Percentiles rank a stretch among this genome's conserved stretches.
phyloP scores from a whole-genome alignment of 2,113 vertebrate species.

The Jacana jacana region DNA sequence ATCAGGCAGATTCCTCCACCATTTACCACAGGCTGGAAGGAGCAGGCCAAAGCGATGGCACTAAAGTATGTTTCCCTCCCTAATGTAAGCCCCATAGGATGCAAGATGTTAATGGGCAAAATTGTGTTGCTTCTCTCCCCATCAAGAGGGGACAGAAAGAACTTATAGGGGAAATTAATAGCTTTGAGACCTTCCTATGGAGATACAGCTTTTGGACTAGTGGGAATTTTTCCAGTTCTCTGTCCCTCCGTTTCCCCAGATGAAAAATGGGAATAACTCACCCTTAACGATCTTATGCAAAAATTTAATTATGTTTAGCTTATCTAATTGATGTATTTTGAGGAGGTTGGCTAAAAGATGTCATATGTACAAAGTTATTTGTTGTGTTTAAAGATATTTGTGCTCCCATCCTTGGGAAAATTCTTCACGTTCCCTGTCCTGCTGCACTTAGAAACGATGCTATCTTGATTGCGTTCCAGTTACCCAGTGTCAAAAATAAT shows the following conservation, averaged over 20 bases:
- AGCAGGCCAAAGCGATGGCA: not conserved
- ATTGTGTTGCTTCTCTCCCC: not conserved
- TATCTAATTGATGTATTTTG: conserved; percentile 37
- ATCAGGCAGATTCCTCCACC: not conserved
- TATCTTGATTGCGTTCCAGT: conserved; percentile 44
- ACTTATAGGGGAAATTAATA: not conserved
- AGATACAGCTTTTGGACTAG: not conserved
- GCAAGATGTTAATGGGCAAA: not conserved
- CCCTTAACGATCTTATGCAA: not conserved
- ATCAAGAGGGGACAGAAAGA: not conserved
- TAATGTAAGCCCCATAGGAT: rapidly evolving
- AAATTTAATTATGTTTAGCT: conserved; percentile 35
- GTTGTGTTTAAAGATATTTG: conserved; percentile 51
- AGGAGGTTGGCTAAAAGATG: conserved; percentile 22
- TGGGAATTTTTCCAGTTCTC: not conserved
- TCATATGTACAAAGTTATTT: conserved; percentile 43
- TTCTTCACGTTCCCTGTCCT: conserved; percentile 51
- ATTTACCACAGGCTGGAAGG: not conserved
- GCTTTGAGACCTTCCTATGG: not conserved
- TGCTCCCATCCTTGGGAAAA: conserved; percentile 58
- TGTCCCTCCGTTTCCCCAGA: not conserved
- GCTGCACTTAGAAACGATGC: conserved; percentile 27
- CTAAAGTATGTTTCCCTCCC: not conserved
- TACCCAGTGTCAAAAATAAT: conserved; percentile 41
- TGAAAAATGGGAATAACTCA: not conserved